phyloP scores from a whole-genome alignment of 2,888 invertebrate genomes.

The Sylvicola cinctus region DNA sequence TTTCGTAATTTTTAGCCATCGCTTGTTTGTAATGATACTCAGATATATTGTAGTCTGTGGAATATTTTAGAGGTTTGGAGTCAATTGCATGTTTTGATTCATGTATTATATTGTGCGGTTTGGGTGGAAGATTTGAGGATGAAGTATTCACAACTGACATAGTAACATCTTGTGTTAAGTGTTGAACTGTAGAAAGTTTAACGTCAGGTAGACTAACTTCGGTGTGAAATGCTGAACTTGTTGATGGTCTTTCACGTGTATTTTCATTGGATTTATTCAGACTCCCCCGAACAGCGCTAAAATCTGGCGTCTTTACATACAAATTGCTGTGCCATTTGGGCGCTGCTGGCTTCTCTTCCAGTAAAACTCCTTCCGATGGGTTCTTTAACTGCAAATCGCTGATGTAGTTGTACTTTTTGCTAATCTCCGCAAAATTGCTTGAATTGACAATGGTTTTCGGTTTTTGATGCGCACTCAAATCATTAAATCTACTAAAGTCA shows the following conservation, averaged over 20 bases:
- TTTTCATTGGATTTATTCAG: conserved; percentile 1
- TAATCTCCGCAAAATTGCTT: conserved; percentile 11
- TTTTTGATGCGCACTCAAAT: not conserved
- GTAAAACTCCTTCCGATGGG: conserved; percentile 3
- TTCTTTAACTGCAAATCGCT: conserved; percentile 11
- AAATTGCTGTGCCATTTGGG: conserved; percentile 7
- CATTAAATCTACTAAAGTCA: conserved; percentile 5
- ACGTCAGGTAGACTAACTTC: not conserved
- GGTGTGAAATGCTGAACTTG: too few species aligned
- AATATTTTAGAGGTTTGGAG: too few species aligned
- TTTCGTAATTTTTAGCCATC: too few species aligned
- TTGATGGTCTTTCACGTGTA: not conserved
- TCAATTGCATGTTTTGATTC: too few species aligned
- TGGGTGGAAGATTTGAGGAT: too few species aligned
- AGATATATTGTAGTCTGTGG: too few species aligned
- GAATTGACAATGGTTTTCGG: conserved; percentile 5
- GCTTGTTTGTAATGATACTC: too few species aligned
- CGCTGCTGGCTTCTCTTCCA: not conserved
- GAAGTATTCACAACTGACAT: conserved; percentile 7
- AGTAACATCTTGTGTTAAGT: conserved; percentile 8
- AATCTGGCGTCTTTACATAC: conserved; percentile 10
- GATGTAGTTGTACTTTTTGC: conserved; percentile 10
- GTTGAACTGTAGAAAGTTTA: conserved; percentile 3
- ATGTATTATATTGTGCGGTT: too few species aligned
- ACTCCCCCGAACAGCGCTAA: conserved; percentile 2